phyloP scores from a whole-genome alignment of 1,140 invertebrate genomes.

The Drosophila oshimai region DNA sequence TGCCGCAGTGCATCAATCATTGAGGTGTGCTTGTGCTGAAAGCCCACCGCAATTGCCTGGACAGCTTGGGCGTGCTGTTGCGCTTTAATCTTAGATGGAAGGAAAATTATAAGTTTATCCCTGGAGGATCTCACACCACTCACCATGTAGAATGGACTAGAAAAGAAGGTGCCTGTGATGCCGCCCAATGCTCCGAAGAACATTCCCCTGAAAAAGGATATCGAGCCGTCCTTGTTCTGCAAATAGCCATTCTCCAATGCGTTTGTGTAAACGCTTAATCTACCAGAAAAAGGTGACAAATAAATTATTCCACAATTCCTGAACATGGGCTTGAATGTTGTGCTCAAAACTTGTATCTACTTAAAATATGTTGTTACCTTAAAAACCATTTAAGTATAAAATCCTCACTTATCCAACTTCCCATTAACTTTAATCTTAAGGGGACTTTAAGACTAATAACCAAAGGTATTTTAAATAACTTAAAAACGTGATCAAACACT shows the following conservation, averaged over 20 bases:
- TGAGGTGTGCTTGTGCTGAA: conserved; percentile 90
- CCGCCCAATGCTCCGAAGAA: conserved; percentile 9
- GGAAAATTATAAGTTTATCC: background rate
- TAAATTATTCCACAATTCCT: no score
- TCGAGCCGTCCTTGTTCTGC: background rate
- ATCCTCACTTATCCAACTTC: no score
- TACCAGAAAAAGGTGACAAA: background rate
- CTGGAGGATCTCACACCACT: background rate
- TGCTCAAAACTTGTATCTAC: no score
- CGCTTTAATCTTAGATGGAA: conserved; percentile 88
- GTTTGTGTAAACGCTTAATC: conserved; percentile 1
- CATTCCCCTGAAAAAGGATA: conserved; percentile 1
- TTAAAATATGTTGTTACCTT: no score
- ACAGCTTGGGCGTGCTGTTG: conserved; percentile 92
- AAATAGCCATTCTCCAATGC: conserved; percentile 11
- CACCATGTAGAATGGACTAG: conserved; percentile 22
- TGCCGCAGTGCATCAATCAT: conserved; percentile 87
- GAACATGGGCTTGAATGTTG: no score
- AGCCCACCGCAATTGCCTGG: conserved; percentile 91
- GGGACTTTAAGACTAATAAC: no score
- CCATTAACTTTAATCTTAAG: no score
- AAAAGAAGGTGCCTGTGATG: background rate
- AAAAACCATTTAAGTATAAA: no score
- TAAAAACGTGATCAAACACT: no score
- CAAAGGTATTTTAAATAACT: no score